Conservation (phyloP, 2,797 vertebrate genomes). For the Bucorvus abyssinicus region DNA sequence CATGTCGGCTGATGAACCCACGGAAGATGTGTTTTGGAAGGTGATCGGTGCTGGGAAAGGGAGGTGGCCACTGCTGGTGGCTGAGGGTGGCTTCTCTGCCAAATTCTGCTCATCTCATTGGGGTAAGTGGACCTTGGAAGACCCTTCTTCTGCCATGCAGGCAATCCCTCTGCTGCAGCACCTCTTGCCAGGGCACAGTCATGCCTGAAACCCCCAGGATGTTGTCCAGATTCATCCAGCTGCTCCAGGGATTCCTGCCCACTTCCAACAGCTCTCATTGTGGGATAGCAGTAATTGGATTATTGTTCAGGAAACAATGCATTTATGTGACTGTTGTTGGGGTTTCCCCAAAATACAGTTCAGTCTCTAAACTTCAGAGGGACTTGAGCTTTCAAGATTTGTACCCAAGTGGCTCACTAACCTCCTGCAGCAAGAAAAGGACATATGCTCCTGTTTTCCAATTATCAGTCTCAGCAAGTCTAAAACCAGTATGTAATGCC, state of each 20-base stretch:
- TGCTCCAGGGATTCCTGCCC: neutral
- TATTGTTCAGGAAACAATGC: neutral
- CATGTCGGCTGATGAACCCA: accelerated
- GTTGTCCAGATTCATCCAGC: neutral
- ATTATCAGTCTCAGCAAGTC: neutral
- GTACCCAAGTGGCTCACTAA: neutral
- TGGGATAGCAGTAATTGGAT: neutral
- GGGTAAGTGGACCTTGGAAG: neutral
- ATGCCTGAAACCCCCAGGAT: neutral
- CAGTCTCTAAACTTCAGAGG: neutral
- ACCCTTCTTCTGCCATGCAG: neutral
- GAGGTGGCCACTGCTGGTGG: neutral
- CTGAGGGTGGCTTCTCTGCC: neutral
- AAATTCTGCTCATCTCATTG: neutral
- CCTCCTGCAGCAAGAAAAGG: neutral
- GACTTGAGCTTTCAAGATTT: neutral
- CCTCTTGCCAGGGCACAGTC: neutral
- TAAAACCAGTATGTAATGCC: neutral
- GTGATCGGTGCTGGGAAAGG: neutral
- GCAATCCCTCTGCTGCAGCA: neutral
- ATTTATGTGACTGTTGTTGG: neutral
- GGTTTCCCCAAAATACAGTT: neutral
- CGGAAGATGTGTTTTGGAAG: accelerated
- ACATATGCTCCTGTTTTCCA: neutral
- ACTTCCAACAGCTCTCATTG: neutral